These are phyloP conservation scores for Eueremaeus valkanovi DNA, from an alignment of 2,888 invertebrate species.

Conservation along the genomic window DNA sequence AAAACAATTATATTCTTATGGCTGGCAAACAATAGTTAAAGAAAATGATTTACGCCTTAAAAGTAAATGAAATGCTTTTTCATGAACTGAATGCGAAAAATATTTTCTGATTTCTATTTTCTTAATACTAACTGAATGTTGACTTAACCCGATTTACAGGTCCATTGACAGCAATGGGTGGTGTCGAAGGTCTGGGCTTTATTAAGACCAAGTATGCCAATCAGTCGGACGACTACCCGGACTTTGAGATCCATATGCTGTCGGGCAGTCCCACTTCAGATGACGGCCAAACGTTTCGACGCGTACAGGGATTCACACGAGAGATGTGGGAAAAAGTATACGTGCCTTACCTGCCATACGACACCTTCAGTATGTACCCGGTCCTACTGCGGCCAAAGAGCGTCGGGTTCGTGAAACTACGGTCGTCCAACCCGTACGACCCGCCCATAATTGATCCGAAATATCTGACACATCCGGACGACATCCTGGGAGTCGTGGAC, in stretches of 20 bases:
- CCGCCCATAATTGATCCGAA: slow-evolving; percentile 86
- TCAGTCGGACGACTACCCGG: slow-evolving; percentile 69
- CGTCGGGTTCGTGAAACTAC: slow-evolving; percentile 46
- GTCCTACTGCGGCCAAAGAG: slow-evolving; percentile 47
- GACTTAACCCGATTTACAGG: slow-evolving; percentile 40
- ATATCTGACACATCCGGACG: slow-evolving; percentile 76
- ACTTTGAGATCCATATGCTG: slow-evolving; percentile 80
- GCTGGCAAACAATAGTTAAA: background rate
- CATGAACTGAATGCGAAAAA: background rate
- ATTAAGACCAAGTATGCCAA: slow-evolving; percentile 79
- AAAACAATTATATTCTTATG: background rate
- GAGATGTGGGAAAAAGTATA: slow-evolving; percentile 48
- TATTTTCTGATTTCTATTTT: background rate
- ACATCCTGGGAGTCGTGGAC: slow-evolving; percentile 74
- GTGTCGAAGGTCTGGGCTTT: slow-evolving; percentile 81
- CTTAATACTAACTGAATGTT: background rate
- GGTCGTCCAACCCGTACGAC: slow-evolving; percentile 69
- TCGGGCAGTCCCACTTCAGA: slow-evolving; percentile 80
- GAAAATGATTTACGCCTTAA: slow-evolving; percentile 12
- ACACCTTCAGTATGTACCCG: slow-evolving; percentile 47
- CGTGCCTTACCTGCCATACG: slow-evolving; percentile 46
- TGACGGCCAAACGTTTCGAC: slow-evolving; percentile 61
- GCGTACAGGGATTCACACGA: slow-evolving; percentile 74
- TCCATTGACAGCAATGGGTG: slow-evolving; percentile 76
- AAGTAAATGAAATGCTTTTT: background rate